phyloP scores from a whole-genome alignment of 1,140 invertebrate species.

The Neomicropteryx cornuta region DNA sequence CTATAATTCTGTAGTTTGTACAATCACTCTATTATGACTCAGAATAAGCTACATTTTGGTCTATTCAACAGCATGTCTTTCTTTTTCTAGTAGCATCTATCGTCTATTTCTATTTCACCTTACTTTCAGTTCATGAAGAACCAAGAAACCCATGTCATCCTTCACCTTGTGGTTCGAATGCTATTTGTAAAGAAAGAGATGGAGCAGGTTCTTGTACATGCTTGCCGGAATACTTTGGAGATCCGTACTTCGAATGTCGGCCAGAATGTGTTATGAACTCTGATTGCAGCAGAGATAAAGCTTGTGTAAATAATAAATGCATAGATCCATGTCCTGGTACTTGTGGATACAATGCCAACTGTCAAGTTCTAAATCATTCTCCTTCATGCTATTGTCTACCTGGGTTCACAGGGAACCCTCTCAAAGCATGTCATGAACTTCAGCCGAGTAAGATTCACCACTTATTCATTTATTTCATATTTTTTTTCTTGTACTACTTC shows the following conservation, averaged over 20 bases:
- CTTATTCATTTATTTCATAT: constrained; percentile 24
- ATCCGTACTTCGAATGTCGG: constrained; percentile 70
- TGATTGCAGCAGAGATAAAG: constrained; percentile 59
- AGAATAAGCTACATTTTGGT: constrained; percentile 4
- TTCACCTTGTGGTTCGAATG: constrained; percentile 72
- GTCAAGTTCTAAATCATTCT: constrained; percentile 70
- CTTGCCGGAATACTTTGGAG: constrained; percentile 67
- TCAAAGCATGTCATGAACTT: constrained; percentile 55
- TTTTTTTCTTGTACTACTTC: constrained; percentile 19
- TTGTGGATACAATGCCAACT: constrained; percentile 73
- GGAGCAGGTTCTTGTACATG: constrained; percentile 71
- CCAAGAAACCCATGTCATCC: constrained; percentile 61
- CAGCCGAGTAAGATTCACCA: constrained; percentile 47
- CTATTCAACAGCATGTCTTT: constrained; percentile 10
- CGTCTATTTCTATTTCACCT: constrained; percentile 5
- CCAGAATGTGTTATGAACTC: constrained; percentile 74
- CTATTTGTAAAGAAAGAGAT: constrained; percentile 64
- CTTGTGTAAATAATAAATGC: constrained; percentile 76
- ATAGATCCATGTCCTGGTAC: constrained; percentile 66
- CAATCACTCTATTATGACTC: no score
- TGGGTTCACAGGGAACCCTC: constrained; percentile 66
- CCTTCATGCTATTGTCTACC: constrained; percentile 65
- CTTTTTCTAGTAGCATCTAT: constrained; percentile 14
- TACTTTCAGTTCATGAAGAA: constrained; percentile 34
- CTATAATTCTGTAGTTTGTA: constrained; percentile 7